phyloP scores from a whole-genome alignment of 2,113 vertebrate species.

The Heliornis fulica region DNA sequence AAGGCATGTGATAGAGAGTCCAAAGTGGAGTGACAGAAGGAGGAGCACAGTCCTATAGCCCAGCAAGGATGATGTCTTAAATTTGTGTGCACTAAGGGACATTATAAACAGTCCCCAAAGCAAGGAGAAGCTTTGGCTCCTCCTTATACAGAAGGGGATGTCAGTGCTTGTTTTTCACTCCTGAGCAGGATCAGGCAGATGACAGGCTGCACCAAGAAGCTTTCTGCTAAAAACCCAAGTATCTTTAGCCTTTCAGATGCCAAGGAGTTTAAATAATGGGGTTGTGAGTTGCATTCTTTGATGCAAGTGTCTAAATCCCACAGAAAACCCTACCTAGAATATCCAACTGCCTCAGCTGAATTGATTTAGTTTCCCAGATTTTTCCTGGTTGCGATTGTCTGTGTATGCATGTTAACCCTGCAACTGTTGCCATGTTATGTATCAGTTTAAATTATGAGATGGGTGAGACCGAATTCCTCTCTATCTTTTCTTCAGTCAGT shows the following conservation, averaged over 20 bases:
- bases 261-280: background rate
- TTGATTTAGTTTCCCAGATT: background rate
- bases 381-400: background rate
- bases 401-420: background rate
- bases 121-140: background rate
- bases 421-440: background rate
- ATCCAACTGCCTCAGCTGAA: background rate
- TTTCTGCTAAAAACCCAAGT: background rate
- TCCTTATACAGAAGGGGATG: background rate
- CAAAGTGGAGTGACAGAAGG: background rate
- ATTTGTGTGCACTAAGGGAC: background rate
- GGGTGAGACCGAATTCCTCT: background rate
- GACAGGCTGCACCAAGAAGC: background rate
- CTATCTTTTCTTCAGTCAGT: background rate
- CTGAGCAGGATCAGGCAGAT: background rate
- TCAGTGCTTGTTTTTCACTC: background rate
- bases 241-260: background rate
- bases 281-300: background rate
- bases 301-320: background rate
- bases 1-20: background rate
- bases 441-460: background rate
- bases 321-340: background rate
- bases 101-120: background rate
- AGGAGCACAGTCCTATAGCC: background rate
- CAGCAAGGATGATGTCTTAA: background rate